Evolutionary conservation across 2,113 vertebrate species (phyloP).

Genomic region (Felis catus): F.catus_Fca126_mat1.0 CM031416.1:73926001-73926500

Average conservation of each 20-base stretch:
- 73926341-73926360: not conserved
- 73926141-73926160: not conserved
- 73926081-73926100: not conserved
- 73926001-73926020: not conserved
- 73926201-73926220: not conserved
- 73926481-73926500: not conserved
- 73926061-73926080: not conserved
- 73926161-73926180: not conserved
- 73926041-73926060: not conserved
- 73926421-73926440: not conserved
- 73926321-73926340: not conserved
- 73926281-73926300: not conserved
- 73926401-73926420: not conserved
- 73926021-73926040: not conserved
- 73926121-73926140: not conserved
- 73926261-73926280: not conserved
- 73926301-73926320: not conserved
- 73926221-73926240: not conserved
- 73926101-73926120: not conserved
- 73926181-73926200: not conserved
- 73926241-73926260: not conserved
- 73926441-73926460: not conserved
- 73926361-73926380: not conserved
- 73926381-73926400: not conserved
- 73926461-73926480: slow-evolving; percentile 4